phyloP scores from a whole-genome alignment of 2,888 invertebrate genomes.

The Perdita meconis region DNA sequence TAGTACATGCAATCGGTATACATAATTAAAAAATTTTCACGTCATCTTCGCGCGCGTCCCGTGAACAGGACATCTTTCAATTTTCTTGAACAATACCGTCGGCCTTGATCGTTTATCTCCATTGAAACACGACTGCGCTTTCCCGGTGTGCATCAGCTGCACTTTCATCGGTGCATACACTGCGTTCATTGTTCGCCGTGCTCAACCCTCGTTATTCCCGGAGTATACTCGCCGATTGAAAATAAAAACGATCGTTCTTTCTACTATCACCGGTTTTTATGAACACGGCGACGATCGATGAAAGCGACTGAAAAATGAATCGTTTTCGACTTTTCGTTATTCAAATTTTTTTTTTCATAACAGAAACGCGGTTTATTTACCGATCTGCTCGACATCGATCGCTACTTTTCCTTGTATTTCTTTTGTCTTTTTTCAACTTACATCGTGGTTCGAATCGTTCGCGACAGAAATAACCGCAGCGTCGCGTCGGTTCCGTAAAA shows the following conservation, averaged over 20 bases:
- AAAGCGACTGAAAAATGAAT: conserved; percentile 5
- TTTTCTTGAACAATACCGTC: conserved; percentile 33
- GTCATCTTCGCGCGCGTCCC: too few species aligned
- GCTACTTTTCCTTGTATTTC: neutral
- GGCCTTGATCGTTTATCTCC: conserved; percentile 34
- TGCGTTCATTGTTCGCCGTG: conserved; percentile 16
- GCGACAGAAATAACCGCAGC: neutral
- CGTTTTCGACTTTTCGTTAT: conserved; percentile 24
- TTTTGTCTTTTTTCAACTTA: neutral
- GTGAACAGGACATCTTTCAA: conserved; percentile 9
- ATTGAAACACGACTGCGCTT: conserved; percentile 18
- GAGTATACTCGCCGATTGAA: too few species aligned
- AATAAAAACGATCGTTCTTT: neutral
- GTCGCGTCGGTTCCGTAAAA: neutral
- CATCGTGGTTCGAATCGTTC: neutral
- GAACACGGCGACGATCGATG: conserved; percentile 11
- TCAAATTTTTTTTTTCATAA: too few species aligned
- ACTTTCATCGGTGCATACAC: conserved; percentile 4
- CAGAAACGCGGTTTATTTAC: conserved; percentile 16
- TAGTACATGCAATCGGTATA: too few species aligned
- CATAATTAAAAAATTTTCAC: too few species aligned
- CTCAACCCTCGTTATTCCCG: neutral
- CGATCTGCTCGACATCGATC: neutral
- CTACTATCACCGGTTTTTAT: neutral
- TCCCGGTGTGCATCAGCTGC: conserved; percentile 15